Evolutionary conservation across 2,113 vertebrate species (phyloP), one percentile per base, ranked within the genome.

Genomic region (Prolemur simus): DNA sequence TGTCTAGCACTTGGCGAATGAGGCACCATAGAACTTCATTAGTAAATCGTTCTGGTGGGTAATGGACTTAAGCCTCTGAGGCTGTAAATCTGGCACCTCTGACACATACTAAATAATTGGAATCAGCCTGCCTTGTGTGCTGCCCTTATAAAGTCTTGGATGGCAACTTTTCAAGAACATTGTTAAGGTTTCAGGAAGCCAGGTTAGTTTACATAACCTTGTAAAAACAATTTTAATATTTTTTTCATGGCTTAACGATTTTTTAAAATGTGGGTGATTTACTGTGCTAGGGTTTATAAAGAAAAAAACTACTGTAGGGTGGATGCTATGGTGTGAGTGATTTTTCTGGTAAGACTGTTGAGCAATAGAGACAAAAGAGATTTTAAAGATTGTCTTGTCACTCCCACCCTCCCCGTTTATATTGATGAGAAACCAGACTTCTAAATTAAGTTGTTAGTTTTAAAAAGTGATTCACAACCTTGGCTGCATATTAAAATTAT

Each of bases 21-120:
- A 85, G 66, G 52, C 29, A 25, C 52, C 64, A 45, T 4, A 63
- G 54, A 91, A 96, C 83, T n/a, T 82, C 81, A 95, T 92, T 92
- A 92, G 89, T 82, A 82, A 96, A 69, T 80, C 3, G 0, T 88
- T 92, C 21, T 8, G 37, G 34, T 64, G 34, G 58, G 37, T 77
- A 93, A 94, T 71, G 82, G 77, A 89, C 49, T 87, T 64, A 54
- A 13, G 45, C 42, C 39, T 89, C 84, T 3, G 10, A 47, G 64
- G 37, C 63, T 81, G 7, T 93, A 91, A 97, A 80, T 94, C 37
- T 27, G 20, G 77, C 11, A 87, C 20, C 56, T 93, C 18, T 89
- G 94, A 89, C 74, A 89, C 13, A 42, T 3, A 76, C 54, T 37
- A 58, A 88, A 76, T 86, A 94, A 58, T 13, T 63, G 32, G 56